Base-by-base conservation (phyloP, 2,797 vertebrate species). In the Pelochelys cantorii region DNA sequence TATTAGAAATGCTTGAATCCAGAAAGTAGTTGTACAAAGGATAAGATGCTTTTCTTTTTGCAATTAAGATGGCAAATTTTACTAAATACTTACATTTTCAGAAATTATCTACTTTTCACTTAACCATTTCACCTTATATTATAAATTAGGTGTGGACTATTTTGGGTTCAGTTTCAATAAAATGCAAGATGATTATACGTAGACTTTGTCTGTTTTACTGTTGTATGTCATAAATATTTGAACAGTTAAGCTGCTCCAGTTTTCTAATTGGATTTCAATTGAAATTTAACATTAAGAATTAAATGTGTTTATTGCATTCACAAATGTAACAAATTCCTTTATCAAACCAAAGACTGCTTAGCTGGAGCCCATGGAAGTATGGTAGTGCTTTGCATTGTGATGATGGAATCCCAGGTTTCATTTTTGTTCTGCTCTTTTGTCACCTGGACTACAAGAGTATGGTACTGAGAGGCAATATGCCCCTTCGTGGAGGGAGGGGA, bases 361-460 rank as follows among this genome's bases (percentile, higher is more conserved):
- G 18, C 84, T 95, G 52, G 56, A 90, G 11, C 23, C 83, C 94
- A 96, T 55, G 77, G 13, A 2, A 95, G 79, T 79, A 12, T 62
- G 88, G 34, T 56, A 52, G 59, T 85, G n/a, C 25, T 91, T 94
- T 92, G 81, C 71, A 81, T 31, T 54, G 25, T 29, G 81, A 1
- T 84, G 79, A 68, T 22, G 75, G 59, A 89, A 53, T 89, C 27
- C 29, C 65, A 87, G 87, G 54, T 97, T 97, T 95, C 92, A 91
- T 96, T 97, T 94, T 89, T 94, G 84, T 81, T 93, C 80, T 85
- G 82, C 54, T 92, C 20, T 94, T 90, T 59, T 2, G 18, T 7
- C 84, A 65, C 14, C 82, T 86, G 89, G 60, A 52, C 88, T 91
- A 52, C 27, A 29, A 42, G 79, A 79, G 89, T 59, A 9, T 81